Base-by-base conservation (phyloP, 2,797 vertebrate genomes). In the Cheirogaleus major region DNA sequence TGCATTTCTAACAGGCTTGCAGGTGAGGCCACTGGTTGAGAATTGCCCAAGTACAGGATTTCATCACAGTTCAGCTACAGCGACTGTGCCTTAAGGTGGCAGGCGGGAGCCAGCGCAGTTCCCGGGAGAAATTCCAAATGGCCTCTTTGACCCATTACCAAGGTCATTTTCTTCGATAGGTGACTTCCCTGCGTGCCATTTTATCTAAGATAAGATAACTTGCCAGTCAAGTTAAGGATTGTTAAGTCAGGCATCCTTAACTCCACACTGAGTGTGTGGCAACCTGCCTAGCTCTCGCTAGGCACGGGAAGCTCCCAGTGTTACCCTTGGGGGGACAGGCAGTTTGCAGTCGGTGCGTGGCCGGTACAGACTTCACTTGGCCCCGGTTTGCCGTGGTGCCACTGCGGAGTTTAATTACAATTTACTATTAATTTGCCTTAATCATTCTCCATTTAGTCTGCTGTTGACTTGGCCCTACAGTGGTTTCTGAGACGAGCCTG, bases 281-380 rank as follows among this genome's bases (percentile, higher is more conserved):
- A 6, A 1, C 12, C 52, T 7, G 69, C 25, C 22, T 2, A 0
- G 73, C 35, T 85, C 65, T 35, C 0, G 0, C 52, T 0, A 0
- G 57, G 78, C 52, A 4, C 2, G 0, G 41, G n/a, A n/a, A 8
- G 18, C 30, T 41, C 48, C 45, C 0, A 25, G 4, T 2, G 25
- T 48, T 2, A 43, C 52, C 57, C 43, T 14, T 32, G 32, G 23
- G 7, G 7, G 50, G 75, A 48, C 1, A 30, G 55, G 12, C 2
- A 27, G 8, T 32, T 7, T 48, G 4, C n/a, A 5, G 14, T 23
- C 43, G 10, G 63, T 0, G 12, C 0, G n/a, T 4, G 4, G 8
- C 55, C 25, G 1, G 17, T 15, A 15, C 14, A 23, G 15, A 45
- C 35, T 4, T 5, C 32, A n/a, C 61, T 32, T 4, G 32, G n/a